Evolutionary conservation across 2,113 vertebrate species (phyloP).

Genomic region (Alethe diademata): DNA sequence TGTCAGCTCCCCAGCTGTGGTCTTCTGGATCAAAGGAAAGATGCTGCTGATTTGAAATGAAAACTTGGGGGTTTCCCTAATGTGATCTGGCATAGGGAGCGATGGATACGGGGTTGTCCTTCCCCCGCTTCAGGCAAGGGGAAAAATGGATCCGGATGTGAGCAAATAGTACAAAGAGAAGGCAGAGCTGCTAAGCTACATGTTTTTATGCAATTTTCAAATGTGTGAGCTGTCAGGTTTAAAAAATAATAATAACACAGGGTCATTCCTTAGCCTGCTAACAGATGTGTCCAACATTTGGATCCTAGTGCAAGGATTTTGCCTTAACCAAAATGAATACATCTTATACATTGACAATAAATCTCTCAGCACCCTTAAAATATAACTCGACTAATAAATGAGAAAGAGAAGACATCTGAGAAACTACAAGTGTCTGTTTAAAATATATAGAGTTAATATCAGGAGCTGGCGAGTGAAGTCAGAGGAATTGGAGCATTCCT

Average conservation of each 20-base stretch:
- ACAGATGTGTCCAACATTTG: constrained; percentile 68
- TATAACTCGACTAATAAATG: constrained; percentile 61
- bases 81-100: background rate
- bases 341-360: constrained; percentile 59
- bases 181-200: constrained; percentile 7
- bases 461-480: constrained; percentile 48
- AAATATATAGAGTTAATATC: constrained; percentile 62
- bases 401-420: constrained; percentile 67
- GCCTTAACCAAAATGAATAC: constrained; percentile 59
- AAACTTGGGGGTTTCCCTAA: background rate
- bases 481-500: constrained; percentile 3
- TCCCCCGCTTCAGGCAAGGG: background rate
- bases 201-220: constrained; percentile 53
- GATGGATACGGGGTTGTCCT: background rate
- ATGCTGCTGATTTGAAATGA: constrained; percentile 1
- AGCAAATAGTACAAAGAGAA: constrained; percentile 36
- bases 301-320: constrained; percentile 38
- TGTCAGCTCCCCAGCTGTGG: constrained; percentile 23
- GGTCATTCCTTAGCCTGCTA: constrained; percentile 55
- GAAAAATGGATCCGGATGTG: constrained; percentile 41
- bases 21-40: constrained; percentile 48
- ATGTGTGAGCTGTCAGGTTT: constrained; percentile 51
- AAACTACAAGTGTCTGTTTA: constrained; percentile 56
- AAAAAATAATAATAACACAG: constrained; percentile 47
- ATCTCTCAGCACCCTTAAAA: constrained; percentile 72